Evolutionary conservation across 2,888 invertebrate genomes (phyloP).

Genomic region (Gasteruption jaculator): DNA sequence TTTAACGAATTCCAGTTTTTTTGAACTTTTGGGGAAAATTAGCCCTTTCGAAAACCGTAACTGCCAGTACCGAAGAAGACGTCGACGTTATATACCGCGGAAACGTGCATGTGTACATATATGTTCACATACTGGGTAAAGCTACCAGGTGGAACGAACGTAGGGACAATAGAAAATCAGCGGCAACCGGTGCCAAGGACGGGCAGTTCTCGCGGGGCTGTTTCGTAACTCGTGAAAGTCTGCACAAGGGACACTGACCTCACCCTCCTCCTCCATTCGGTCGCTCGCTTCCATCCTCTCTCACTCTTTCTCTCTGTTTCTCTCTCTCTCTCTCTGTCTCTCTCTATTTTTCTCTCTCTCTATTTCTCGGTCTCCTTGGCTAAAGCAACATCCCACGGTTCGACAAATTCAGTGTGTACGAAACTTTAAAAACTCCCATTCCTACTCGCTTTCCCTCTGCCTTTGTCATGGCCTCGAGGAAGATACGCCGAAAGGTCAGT

Average conservation of each 20-base stretch:
- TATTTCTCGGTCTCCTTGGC: conserved; percentile 22
- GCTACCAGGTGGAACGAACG: conserved; percentile 31
- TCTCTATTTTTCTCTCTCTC: conserved; percentile 9
- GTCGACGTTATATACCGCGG: no score
- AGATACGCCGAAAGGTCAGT: conserved; percentile 37
- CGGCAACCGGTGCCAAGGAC: conserved; percentile 51
- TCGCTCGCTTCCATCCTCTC: conserved; percentile 18
- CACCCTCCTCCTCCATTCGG: conserved; percentile 36
- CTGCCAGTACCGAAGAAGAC: no score
- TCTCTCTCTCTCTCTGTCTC: conserved; percentile 14
- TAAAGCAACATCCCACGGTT: conserved; percentile 18
- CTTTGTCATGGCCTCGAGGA: conserved; percentile 28
- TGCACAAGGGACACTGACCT: conserved; percentile 50
- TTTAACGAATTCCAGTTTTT: no score
- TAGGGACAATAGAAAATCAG: conserved; percentile 49
- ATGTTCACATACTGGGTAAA: no score
- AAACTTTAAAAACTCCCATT: conserved; percentile 17
- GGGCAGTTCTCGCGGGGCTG: conserved; percentile 42
- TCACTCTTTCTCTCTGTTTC: conserved; percentile 21
- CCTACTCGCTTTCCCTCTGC: conserved; percentile 7
- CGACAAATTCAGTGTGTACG: conserved; percentile 13
- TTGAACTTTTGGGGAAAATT: no score
- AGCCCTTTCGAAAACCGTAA: no score
- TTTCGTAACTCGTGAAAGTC: conserved; percentile 53
- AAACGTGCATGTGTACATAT: no score